These are phyloP conservation scores for Temnothorax unifasciatus DNA, from an alignment of 2,888 invertebrate species.

Conservation along the genomic window DNA sequence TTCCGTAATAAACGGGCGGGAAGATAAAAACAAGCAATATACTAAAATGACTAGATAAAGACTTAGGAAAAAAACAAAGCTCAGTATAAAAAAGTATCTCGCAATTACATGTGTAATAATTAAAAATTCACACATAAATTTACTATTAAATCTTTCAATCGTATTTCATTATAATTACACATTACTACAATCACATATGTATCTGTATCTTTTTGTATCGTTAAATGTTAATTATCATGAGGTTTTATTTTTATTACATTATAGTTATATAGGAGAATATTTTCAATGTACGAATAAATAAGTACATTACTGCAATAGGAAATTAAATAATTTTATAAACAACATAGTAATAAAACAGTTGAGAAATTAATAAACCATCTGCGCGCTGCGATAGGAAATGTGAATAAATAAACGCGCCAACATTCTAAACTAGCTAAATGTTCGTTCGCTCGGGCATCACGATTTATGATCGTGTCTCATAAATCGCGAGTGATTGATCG, in stretches of 20 bases:
- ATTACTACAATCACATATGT: background rate
- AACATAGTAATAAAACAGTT: background rate
- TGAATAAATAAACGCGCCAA: background rate
- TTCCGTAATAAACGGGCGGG: slow-evolving; percentile 11
- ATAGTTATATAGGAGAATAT: background rate
- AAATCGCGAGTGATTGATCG: slow-evolving; percentile 65
- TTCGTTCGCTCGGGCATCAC: slow-evolving; percentile 3
- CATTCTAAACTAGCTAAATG: background rate
- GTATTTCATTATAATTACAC: background rate
- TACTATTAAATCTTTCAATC: background rate
- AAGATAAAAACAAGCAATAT: background rate
- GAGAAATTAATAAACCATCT: background rate
- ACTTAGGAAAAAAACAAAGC: background rate
- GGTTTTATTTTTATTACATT: background rate
- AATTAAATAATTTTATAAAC: background rate
- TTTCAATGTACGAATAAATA: background rate
- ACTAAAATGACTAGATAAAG: background rate
- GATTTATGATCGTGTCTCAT: slow-evolving; percentile 41
- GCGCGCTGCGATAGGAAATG: background rate
- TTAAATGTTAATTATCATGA: background rate
- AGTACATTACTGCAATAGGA: background rate
- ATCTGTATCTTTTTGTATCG: background rate
- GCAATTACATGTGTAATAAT: background rate
- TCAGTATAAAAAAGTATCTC: background rate
- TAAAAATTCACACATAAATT: background rate